Evolutionary conservation across 2,797 vertebrate genomes (phyloP).

Genomic region (Geotrypetes seraphini): DNA sequence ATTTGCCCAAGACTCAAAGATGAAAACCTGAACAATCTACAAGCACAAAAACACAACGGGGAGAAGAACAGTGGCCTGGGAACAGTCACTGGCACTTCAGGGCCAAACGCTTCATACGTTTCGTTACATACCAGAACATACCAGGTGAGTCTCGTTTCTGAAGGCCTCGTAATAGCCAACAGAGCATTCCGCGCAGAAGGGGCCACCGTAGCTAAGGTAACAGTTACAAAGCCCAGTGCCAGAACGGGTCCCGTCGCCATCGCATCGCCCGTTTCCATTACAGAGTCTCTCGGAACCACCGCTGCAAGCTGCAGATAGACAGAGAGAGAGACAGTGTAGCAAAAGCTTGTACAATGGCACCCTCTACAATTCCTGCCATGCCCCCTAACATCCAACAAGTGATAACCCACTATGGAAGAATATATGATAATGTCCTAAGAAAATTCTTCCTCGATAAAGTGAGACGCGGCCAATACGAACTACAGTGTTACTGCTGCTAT

Average conservation of each 20-base stretch:
- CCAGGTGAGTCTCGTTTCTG: constrained; percentile 69
- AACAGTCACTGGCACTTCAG: fast-evolving
- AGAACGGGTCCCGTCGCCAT: constrained; percentile 80
- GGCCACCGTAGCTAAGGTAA: constrained; percentile 76
- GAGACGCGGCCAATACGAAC: too few species aligned
- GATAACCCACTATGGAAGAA: too few species aligned
- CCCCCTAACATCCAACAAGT: constrained; percentile 30
- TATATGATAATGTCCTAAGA: too few species aligned
- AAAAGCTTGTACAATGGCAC: too few species aligned
- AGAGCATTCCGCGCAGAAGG: constrained; percentile 77
- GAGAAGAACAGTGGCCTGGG: too few species aligned
- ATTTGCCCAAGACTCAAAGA: too few species aligned
- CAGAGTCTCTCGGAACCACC: constrained; percentile 51
- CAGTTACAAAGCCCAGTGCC: constrained; percentile 87
- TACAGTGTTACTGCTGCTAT: too few species aligned
- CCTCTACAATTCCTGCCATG: too few species aligned
- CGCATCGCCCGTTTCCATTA: constrained; percentile 59
- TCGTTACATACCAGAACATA: constrained; percentile 63
- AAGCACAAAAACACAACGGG: too few species aligned
- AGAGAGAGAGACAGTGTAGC: not conserved
- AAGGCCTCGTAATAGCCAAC: constrained; percentile 82
- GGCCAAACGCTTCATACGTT: constrained; percentile 37
- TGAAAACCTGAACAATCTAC: too few species aligned
- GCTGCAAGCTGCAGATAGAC: constrained; percentile 42
- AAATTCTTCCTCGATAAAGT: too few species aligned